Base-by-base conservation (phyloP, 2,888 invertebrate genomes). In the Rugalucina vietnamica region DNA sequence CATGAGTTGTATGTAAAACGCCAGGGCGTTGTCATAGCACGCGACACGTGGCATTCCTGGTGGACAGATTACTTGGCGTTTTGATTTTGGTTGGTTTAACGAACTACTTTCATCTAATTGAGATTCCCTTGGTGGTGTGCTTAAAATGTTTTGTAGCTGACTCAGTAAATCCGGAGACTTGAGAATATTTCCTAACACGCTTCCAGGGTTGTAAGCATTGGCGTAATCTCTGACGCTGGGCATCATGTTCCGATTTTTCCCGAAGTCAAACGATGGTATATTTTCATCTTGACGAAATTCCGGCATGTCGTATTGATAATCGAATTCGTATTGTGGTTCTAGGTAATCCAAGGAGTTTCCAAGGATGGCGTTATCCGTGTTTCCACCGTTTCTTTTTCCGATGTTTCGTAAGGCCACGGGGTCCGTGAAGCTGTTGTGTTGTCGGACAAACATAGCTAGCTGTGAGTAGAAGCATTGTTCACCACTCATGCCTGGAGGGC, bases 401-500 rank as follows among this genome's bases (percentile, higher is more conserved):
- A 87, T 87, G 65, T 78, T 82, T 72, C 87, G 36, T 27, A 85
- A 54, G 1, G 80, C 54, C 24, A 82, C 87, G 0, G 84, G 82
- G 69, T 87, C 82, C 49, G 74, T 72, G 29, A 87, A 76, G n/a
- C 78, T 80, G 76, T 87, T 82, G 50, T 85, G 87, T 43, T 85
- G 77, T 49, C 77, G 70, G 50, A 87, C 85, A 60, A 81, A 84
- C 82, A 87, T 81, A 32, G 79, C 76, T 5, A 87, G 60, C 49
- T 87, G 87, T 18, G 84, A 85, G 69, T 81, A 82, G 69, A 87
- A 87, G 57, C 87, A 87, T 1, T 74, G 78, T 36, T 85, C 82
- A 14, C 78, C 57, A 36, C 82, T 83, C 27, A 79, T 79, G 36
- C 87, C 85, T 5, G 65, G 32, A 10, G 87, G 87, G 65, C 87